Evolutionary conservation across 2,113 vertebrate genomes (phyloP).

Genomic region (Alligator mississippiensis): DNA sequence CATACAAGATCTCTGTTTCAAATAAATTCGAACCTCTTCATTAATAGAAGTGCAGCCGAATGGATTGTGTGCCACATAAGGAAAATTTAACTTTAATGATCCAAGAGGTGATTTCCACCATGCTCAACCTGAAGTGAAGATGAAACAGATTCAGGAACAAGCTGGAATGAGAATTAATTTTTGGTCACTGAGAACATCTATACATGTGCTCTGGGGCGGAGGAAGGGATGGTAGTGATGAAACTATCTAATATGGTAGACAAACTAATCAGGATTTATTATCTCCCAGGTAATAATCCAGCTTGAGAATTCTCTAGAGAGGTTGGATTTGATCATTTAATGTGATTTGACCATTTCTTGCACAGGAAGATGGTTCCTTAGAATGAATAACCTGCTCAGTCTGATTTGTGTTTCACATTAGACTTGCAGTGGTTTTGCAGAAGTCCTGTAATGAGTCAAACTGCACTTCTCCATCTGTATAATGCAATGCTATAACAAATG

Average conservation of each 20-base stretch:
- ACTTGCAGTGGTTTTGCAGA: conserved; percentile 4
- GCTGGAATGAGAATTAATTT: background rate
- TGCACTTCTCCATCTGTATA: conserved; percentile 16
- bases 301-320: conserved; percentile 56
- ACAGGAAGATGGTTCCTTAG: conserved; percentile 29
- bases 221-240: conserved; percentile 22
- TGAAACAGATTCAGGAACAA: conserved; percentile 22
- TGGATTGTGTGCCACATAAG: background rate
- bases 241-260: conserved; percentile 3
- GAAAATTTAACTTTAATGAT: background rate
- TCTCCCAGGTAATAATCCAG: background rate
- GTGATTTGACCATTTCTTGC: conserved; percentile 35
- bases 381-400: background rate
- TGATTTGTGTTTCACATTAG: background rate
- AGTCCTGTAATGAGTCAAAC: conserved; percentile 45
- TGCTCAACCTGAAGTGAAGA: background rate
- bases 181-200: background rate
- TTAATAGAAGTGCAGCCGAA: background rate
- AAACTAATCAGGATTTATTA: conserved; percentile 62
- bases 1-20: background rate
- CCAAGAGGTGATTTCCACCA: conserved; percentile 1
- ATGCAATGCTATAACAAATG: conserved; percentile 26
- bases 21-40: background rate
- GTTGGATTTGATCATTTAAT: conserved; percentile 12
- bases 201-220: too few species aligned